phyloP scores from a whole-genome alignment of 2,113 vertebrate species.

The Nannospalax galili region DNA sequence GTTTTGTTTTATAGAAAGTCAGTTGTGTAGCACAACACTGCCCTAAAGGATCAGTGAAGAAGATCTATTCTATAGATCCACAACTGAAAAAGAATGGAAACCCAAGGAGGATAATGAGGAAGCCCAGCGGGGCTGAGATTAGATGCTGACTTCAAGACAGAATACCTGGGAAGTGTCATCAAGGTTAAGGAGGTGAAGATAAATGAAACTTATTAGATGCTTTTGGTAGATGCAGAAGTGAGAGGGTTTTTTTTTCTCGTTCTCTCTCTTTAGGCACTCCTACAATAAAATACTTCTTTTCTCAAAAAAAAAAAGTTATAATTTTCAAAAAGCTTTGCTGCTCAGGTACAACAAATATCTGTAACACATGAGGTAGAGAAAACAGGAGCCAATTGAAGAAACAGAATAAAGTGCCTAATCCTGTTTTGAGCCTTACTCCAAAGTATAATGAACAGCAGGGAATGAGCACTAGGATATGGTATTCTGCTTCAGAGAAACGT shows the following conservation, averaged over 20 bases:
- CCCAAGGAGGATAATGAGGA: neutral
- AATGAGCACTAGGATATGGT: neutral
- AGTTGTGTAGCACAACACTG: neutral
- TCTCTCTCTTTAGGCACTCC: neutral
- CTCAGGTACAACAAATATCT: neutral
- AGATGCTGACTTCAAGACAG: neutral
- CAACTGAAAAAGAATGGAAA: neutral
- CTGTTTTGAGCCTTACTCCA: neutral
- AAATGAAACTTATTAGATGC: neutral
- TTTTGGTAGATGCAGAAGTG: neutral
- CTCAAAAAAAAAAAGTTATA: neutral
- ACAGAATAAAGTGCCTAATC: neutral
- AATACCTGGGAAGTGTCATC: neutral
- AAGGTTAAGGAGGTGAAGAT: neutral
- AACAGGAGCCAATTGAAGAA: neutral
- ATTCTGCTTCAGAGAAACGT: neutral
- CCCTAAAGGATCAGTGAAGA: neutral
- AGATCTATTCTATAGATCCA: neutral
- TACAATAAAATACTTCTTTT: neutral
- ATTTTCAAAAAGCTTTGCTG: neutral
- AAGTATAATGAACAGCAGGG: neutral
- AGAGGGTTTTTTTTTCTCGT: neutral
- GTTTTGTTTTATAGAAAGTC: neutral
- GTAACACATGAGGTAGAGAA: neutral
- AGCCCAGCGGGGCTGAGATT: neutral